phyloP scores from a whole-genome alignment of 2,888 invertebrate species.

The Pseudolycoriella hygida region DNA sequence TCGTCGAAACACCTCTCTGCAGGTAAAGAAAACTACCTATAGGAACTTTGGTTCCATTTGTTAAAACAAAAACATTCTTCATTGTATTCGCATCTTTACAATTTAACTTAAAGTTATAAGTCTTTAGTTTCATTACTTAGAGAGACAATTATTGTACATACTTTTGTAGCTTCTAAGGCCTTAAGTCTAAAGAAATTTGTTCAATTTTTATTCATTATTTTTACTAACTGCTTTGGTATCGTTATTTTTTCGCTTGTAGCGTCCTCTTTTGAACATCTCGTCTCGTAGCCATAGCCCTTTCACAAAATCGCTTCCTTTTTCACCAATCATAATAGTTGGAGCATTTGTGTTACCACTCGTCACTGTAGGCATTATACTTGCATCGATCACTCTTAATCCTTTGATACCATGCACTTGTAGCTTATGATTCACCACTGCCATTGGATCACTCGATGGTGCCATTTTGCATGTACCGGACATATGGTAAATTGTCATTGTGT shows the following conservation, averaged over 20 bases:
- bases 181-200: no score
- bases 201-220: background rate
- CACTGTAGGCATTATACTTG: slow-evolving; percentile 74
- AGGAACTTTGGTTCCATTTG: no score
- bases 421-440: slow-evolving; percentile 65
- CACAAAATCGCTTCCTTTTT: slow-evolving; percentile 75
- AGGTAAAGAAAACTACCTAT: no score
- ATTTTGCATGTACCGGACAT: slow-evolving; percentile 71
- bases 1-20: no score
- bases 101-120: no score
- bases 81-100: no score
- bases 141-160: no score
- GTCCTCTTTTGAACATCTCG: slow-evolving; percentile 7
- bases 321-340: slow-evolving; percentile 76
- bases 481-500: slow-evolving; percentile 77
- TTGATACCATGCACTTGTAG: slow-evolving; percentile 59
- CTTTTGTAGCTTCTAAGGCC: no score
- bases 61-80: no score
- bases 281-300: slow-evolving; percentile 51
- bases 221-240: background rate
- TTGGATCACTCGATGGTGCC: slow-evolving; percentile 58
- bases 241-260: background rate
- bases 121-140: no score
- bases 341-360: slow-evolving; percentile 54
- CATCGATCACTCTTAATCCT: slow-evolving; percentile 68